A percentile compares a stretch with the other conserved stretches of the same genome.
Evolutionary conservation across 2,113 vertebrate species (phyloP).

Genomic region (Euleptes europaea): DNA sequence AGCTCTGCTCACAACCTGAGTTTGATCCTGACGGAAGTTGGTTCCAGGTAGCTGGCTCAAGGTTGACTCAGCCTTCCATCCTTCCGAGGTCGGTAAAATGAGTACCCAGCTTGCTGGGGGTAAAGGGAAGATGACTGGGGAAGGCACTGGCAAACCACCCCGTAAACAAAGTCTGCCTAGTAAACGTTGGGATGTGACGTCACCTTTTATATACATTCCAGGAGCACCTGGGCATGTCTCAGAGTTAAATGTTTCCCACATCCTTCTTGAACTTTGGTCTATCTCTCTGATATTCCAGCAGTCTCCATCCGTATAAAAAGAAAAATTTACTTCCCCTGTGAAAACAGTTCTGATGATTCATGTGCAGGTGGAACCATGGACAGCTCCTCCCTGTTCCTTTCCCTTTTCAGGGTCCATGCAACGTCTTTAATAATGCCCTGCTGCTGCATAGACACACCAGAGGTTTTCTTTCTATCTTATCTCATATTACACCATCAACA

Average conservation of each 20-base stretch:
- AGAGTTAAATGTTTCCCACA: not conserved
- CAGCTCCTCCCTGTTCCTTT: conserved; percentile 5
- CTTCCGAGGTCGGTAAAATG: too few species aligned
- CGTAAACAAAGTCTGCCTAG: too few species aligned
- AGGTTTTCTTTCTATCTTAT: not conserved
- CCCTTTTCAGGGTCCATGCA: not conserved
- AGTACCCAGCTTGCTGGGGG: too few species aligned
- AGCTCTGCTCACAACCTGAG: too few species aligned
- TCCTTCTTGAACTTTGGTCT: not conserved
- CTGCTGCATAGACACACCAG: not conserved
- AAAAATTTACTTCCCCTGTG: not conserved
- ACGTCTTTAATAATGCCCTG: not conserved
- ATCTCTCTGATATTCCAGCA: not conserved
- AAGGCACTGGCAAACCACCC: too few species aligned
- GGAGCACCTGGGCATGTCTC: not conserved
- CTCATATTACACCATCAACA: not conserved
- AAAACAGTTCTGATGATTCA: not conserved
- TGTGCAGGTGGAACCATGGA: not conserved
- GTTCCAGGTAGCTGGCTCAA: too few species aligned
- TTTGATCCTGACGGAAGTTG: too few species aligned
- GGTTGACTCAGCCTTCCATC: too few species aligned
- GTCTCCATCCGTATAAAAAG: not conserved
- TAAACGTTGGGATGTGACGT: too few species aligned
- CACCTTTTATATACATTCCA: too few species aligned
- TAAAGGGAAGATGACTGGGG: too few species aligned